Evolutionary conservation across 2,113 vertebrate species (phyloP), one percentile per base, ranked within the genome.

Genomic region (Cariama cristata): DNA sequence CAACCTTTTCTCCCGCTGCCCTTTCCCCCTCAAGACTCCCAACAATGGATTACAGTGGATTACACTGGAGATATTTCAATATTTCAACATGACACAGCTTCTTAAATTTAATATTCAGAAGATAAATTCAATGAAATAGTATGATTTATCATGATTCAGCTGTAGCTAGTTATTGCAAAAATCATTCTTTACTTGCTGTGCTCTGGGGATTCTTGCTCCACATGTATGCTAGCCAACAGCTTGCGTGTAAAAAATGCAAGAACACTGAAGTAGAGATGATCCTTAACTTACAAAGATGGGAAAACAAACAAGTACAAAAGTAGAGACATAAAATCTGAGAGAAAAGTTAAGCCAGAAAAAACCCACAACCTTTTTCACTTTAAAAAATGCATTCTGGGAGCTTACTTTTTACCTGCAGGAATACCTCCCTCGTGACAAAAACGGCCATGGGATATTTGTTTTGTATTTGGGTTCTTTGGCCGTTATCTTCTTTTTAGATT

Each of bases 141-240:
- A 76, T 90, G 92, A 97, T 97, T 93, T 96, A 97, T 97, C 93
- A 97, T 94, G 90, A 90, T 96, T 95, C 84, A 85, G 32, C 87
- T 90, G 44, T 60, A 94, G 62, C 35, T 79, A 90, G 80, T 42
- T 90, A 79, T 40, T 96, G 67, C 58, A 91, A 91, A 94, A 93
- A 82, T 85, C 69, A 88, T 95, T 91, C 93, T 71, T 96, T 95
- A 94, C 53, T 85, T 66, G 60, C 35, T 35, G 42, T 33, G 18
- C 58, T 86, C 66, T 73, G 58, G 79, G 63, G 50, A 33, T 18
- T 83, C 74, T 93, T 76, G n/a, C 35, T 86, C 21, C 62, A 42
- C 2, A 14, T 26, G 8, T 64, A 63, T 16, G 49, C 35, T n/a
- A 92, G 30, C 71, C 58, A 77, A 35, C 11, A 91, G 15, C 22